These are phyloP conservation scores for Anticlea derivata DNA, from an alignment of 2,888 invertebrate species.

Conservation along the genomic window DNA sequence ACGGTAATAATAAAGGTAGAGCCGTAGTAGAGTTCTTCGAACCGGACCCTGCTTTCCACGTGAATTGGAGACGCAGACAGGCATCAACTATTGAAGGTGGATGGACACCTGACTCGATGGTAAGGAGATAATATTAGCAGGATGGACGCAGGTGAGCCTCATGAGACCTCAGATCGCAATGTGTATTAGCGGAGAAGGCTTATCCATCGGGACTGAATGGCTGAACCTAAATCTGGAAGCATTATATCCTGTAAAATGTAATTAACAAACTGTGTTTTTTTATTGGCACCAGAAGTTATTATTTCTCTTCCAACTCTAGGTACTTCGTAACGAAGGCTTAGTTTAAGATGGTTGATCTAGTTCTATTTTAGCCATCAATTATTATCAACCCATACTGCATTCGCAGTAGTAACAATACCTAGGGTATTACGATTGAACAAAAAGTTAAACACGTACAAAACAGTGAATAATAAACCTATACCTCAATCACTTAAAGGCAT, in stretches of 20 bases:
- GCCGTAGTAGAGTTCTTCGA: background rate
- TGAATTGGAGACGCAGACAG: conserved; percentile 57
- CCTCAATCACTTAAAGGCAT: background rate
- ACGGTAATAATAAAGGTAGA: background rate
- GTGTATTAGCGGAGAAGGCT: conserved; percentile 13
- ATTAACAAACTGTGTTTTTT: too few species aligned
- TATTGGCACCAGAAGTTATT: too few species aligned
- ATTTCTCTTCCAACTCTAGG: too few species aligned
- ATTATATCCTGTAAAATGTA: too few species aligned
- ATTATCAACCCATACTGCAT: too few species aligned
- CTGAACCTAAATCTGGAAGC: conserved; percentile 13
- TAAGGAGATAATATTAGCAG: conserved; percentile 59
- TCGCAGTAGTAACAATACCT: too few species aligned
- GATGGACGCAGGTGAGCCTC: conserved; percentile 26
- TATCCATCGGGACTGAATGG: conserved; percentile 19
- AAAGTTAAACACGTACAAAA: conserved; percentile 12
- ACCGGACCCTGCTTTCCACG: background rate
- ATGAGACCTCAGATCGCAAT: conserved; percentile 20
- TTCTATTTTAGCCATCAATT: background rate
- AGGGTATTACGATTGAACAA: background rate
- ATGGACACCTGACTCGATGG: conserved; percentile 46
- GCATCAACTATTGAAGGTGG: conserved; percentile 70
- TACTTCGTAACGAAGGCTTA: too few species aligned
- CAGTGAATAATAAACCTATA: conserved; percentile 13
- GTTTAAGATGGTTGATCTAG: too few species aligned